These are phyloP conservation scores for Acanthurus lineatus DNA, from an alignment of 2,797 vertebrate genomes.

Conservation along the genomic window DNA sequence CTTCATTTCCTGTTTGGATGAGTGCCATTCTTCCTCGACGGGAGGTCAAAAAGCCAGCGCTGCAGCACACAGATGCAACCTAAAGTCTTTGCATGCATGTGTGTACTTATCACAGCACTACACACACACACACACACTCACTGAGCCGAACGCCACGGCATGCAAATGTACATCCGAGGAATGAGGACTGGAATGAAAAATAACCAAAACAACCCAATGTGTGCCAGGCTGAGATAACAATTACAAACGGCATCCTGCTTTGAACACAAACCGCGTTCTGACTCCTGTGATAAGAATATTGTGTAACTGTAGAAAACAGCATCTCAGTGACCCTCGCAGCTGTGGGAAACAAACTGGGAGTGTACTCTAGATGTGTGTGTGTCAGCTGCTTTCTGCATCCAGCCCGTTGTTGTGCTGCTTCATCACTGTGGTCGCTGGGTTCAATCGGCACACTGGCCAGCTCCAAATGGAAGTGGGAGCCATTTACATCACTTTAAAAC, in stretches of 20 bases:
- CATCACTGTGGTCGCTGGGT: conserved; percentile 53
- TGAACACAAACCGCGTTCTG: conserved; percentile 20
- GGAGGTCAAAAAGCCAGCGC: conserved; percentile 63
- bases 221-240: conserved; percentile 5
- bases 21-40: conserved; percentile 68
- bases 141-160: background rate
- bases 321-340: conserved; percentile 26
- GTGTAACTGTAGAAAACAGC: conserved; percentile 36
- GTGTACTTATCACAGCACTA: conserved; percentile 12
- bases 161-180: conserved; percentile 19
- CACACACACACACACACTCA: conserved; percentile 13
- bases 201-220: conserved; percentile 1
- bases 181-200: conserved; percentile 34
- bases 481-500: conserved; percentile 22
- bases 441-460: conserved; percentile 38
- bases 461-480: conserved; percentile 17
- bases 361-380: conserved; percentile 18
- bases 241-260: background rate
- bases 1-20: conserved; percentile 78
- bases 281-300: conserved; percentile 43
- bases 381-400: conserved; percentile 49
- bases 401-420: conserved; percentile 35
- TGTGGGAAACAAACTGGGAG: conserved; percentile 38
- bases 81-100: conserved; percentile 16
- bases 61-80: conserved; percentile 57